Percentiles rank a stretch among this genome's conserved stretches.
phyloP scores from a whole-genome alignment of 2,888 invertebrate genomes.

The Saturnia pavonia region DNA sequence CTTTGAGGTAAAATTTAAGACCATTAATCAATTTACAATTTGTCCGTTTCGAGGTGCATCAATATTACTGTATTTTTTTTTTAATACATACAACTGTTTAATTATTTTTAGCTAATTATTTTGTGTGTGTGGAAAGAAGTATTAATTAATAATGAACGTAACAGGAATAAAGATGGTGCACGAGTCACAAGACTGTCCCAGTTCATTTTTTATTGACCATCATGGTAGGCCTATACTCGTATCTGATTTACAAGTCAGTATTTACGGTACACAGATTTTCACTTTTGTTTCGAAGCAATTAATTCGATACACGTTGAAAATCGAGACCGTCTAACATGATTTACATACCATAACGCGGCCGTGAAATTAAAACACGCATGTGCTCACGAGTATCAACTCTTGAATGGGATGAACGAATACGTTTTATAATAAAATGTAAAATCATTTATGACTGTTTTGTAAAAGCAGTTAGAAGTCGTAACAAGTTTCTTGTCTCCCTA shows the following conservation, averaged over 20 bases:
- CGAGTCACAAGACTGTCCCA: background rate
- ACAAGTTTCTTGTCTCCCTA: no score
- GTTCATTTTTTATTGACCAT: background rate
- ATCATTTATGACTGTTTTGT: no score
- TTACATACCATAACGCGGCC: slow-evolving; percentile 16
- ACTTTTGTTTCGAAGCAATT: slow-evolving; percentile 23
- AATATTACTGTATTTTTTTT: no score
- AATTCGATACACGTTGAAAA: slow-evolving; percentile 23
- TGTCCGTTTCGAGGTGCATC: no score
- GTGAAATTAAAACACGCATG: slow-evolving; percentile 15
- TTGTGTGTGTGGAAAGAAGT: no score
- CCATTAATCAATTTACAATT: background rate
- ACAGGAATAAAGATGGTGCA: background rate
- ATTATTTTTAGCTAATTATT: no score
- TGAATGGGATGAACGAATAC: background rate
- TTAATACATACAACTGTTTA: no score
- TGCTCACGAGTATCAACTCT: background rate
- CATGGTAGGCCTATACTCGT: slow-evolving; percentile 3
- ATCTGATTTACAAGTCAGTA: slow-evolving; percentile 6
- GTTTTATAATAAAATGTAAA: background rate
- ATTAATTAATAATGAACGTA: background rate
- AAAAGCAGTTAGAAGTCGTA: no score
- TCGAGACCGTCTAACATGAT: slow-evolving; percentile 19
- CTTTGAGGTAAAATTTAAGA: background rate
- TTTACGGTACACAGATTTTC: slow-evolving; percentile 23